A percentile compares a stretch with the other conserved stretches of the same genome.
Evolutionary conservation across 2,888 invertebrate species (phyloP).

Genomic region (Eledone cirrhosa): DNA sequence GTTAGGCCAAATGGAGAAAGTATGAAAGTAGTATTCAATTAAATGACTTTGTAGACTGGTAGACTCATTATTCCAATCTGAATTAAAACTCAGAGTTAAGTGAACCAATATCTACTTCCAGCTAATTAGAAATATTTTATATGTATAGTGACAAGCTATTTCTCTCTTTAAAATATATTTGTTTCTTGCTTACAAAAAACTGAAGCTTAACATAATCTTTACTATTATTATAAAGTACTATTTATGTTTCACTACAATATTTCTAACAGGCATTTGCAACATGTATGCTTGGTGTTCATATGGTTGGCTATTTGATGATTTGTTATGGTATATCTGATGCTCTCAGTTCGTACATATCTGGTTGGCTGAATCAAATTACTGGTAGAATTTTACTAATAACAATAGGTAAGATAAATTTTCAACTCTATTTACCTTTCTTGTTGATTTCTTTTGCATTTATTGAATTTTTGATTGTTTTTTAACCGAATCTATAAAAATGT

Average conservation of each 20-base stretch:
- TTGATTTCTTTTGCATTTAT: too few relatives aligned
- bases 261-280: slow-evolving; percentile 60
- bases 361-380: slow-evolving; percentile 89
- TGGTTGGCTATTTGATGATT: slow-evolving; percentile 97
- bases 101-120: too few relatives aligned
- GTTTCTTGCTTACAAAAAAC: background rate
- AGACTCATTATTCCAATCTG: too few relatives aligned
- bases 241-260: background rate
- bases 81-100: too few relatives aligned
- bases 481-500: too few relatives aligned
- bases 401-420: slow-evolving; percentile 45
- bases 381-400: slow-evolving; percentile 83
- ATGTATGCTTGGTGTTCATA: slow-evolving; percentile 76
- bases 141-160: background rate
- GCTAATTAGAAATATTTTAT: background rate
- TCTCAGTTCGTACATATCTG: slow-evolving; percentile 87
- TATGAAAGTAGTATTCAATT: too few relatives aligned
- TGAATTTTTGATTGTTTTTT: too few relatives aligned
- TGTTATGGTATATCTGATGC: slow-evolving; percentile 95
- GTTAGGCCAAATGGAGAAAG: too few relatives aligned
- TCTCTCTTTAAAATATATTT: background rate
- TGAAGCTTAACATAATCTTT: background rate
- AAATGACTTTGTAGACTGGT: too few relatives aligned
- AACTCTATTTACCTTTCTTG: background rate
- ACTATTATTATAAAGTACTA: too few relatives aligned